phyloP scores from a whole-genome alignment of 2,888 invertebrate genomes.

The Coenonympha arcania region DNA sequence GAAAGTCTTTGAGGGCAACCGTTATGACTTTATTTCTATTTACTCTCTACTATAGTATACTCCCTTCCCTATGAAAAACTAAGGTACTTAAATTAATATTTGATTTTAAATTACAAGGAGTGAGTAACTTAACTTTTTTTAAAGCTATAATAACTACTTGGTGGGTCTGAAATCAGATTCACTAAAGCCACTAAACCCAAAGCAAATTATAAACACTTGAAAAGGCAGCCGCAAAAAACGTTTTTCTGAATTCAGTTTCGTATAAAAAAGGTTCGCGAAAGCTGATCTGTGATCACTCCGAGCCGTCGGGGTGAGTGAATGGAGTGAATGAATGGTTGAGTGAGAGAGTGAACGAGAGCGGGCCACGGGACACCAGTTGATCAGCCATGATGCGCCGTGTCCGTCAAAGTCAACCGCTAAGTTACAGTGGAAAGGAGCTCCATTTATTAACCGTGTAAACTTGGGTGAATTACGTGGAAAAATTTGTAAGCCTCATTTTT shows the following conservation, averaged over 20 bases:
- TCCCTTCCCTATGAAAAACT: too few species aligned
- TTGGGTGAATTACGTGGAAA: too few species aligned
- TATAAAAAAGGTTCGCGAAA: slow-evolving; percentile 44
- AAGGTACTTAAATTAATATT: too few species aligned
- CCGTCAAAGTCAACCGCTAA: slow-evolving; percentile 54
- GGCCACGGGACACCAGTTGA: slow-evolving; percentile 66
- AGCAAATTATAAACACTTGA: slow-evolving; percentile 26
- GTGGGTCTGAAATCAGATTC: slow-evolving; percentile 22
- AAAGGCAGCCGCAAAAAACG: slow-evolving; percentile 26
- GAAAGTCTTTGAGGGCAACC: too few species aligned
- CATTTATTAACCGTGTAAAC: slow-evolving; percentile 13
- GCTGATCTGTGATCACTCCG: slow-evolving; percentile 68
- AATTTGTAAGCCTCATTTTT: too few species aligned
- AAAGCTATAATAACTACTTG: slow-evolving; percentile 9
- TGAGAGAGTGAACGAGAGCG: slow-evolving; percentile 38
- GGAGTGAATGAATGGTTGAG: slow-evolving; percentile 55
- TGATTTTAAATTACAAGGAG: too few species aligned
- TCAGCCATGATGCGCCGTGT: slow-evolving; percentile 65
- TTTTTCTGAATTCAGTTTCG: slow-evolving; percentile 27
- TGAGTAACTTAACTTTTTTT: too few species aligned
- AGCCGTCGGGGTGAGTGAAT: slow-evolving; percentile 55
- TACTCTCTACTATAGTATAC: too few species aligned
- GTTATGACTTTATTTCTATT: too few species aligned
- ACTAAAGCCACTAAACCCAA: slow-evolving; percentile 17
- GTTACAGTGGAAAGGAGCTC: slow-evolving; percentile 43